Evolutionary conservation across 2,888 invertebrate genomes (phyloP).

Genomic region (Spialia ferax): DNA sequence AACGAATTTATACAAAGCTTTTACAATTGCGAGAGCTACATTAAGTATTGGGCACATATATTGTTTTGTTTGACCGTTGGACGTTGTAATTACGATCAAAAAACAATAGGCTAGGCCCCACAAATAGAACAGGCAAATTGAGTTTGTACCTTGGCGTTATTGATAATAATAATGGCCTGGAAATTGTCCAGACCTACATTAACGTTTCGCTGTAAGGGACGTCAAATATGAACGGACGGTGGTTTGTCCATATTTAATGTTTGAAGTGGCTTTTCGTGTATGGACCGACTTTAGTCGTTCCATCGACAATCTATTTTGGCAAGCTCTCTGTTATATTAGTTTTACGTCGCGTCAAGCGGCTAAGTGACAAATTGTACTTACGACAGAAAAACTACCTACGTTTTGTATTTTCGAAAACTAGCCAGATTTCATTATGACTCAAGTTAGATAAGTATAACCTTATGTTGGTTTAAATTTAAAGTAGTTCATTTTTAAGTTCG

Average conservation of each 20-base stretch:
- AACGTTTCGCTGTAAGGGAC: slow-evolving; percentile 51
- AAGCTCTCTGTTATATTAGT: slow-evolving; percentile 21
- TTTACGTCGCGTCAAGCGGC: slow-evolving; percentile 3
- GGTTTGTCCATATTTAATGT: slow-evolving; percentile 74
- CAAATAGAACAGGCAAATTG: not conserved
- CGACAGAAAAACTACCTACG: too few species aligned
- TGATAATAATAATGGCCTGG: slow-evolving; percentile 3
- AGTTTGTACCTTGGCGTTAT: not conserved
- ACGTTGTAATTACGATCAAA: not conserved
- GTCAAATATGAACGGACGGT: slow-evolving; percentile 58
- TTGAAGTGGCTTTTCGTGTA: slow-evolving; percentile 77
- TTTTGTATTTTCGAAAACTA: too few species aligned
- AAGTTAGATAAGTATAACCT: too few species aligned
- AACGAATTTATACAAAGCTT: too few species aligned
- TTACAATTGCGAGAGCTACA: too few species aligned
- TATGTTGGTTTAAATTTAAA: too few species aligned
- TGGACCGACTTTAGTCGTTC: slow-evolving; percentile 47
- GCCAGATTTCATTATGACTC: too few species aligned
- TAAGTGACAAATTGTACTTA: not conserved
- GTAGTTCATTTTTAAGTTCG: too few species aligned
- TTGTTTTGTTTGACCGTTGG: too few species aligned
- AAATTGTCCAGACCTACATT: slow-evolving; percentile 38
- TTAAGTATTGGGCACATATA: too few species aligned
- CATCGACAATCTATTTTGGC: slow-evolving; percentile 50
- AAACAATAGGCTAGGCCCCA: not conserved